Evolutionary conservation across 2,797 vertebrate genomes (phyloP).

Genomic region (Dendrocincla fuliginosa): DNA sequence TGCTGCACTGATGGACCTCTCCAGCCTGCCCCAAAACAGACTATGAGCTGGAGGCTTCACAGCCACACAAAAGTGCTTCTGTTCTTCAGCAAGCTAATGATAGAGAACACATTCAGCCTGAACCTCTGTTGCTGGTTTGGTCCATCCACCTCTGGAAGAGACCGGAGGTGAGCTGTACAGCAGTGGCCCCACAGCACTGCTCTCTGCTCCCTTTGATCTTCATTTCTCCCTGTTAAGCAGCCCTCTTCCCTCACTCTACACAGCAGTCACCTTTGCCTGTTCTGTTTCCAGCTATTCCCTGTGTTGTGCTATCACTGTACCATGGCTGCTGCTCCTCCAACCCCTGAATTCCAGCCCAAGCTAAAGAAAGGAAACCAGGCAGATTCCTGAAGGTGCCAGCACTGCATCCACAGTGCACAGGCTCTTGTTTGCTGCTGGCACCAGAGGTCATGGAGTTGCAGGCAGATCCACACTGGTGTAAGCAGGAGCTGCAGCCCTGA

Average conservation of each 20-base stretch:
- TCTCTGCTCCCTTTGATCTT: neutral
- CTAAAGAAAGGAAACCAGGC: neutral
- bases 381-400: neutral
- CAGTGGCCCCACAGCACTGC: accelerated
- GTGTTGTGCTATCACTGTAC: accelerated
- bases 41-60: neutral
- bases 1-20: neutral
- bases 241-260: neutral
- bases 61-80: neutral
- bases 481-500: neutral
- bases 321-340: neutral
- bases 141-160: neutral
- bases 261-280: accelerated
- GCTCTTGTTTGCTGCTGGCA: neutral
- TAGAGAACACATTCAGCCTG: neutral
- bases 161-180: neutral
- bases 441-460: neutral
- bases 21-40: neutral
- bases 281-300: neutral
- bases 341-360: neutral
- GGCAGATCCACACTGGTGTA: accelerated
- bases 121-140: neutral
- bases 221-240: neutral
- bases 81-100: neutral
- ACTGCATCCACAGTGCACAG: neutral